Base-by-base conservation (phyloP, 1,140 invertebrate species). In the Pogonomyrmex californicus region DNA sequence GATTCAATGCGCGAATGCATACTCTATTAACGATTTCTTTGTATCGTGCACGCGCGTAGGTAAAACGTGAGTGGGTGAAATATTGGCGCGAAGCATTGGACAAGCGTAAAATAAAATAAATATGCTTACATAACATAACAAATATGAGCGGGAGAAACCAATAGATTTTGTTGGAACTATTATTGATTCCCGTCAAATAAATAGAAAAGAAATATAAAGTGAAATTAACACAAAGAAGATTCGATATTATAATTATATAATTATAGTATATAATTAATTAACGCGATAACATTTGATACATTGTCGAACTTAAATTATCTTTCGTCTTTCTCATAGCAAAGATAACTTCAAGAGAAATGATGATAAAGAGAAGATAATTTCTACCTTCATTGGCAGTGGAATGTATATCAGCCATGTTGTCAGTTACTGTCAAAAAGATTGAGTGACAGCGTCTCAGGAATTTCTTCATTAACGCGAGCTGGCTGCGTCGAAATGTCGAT, bases 381-480 rank as follows among this genome's bases (percentile, higher is more conserved):
- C 62, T 68, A 87, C 68, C 82, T 87, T 75, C 79, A 49, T 75
- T 33, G 81, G 60, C 56, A 65, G 51, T 51, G 47, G 65, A 83
- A 82, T 82, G 68, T 73, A 63, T 63, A 65, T 75, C 68, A 73
- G 58, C 66, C 33, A 49, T 36, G 58, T n/a, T 85, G 87, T 79
- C 83, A 51, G 83, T 86, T 86, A 78, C 87, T 73, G 75, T 88
- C 83, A 56, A 70, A 56, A 66, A 78, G 63, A 83, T 51, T 62
- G 73, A 90, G 60, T 60, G 85, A 73, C 88, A 78, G 44, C 68
- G 30, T 30, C 70, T 76, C 83, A 88, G 86, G 88, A 88, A 89
- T 89, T 89, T 89, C 86, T 88, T 89, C 81, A 88, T 89, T 73
- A 89, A 86, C 65, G 56, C 66, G 33, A 14, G n/a, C 17, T n/a